Percentiles rank a stretch among this genome's conserved stretches.
Conservation (phyloP, 2,797 vertebrate species). For the Gila robusta region DNA sequence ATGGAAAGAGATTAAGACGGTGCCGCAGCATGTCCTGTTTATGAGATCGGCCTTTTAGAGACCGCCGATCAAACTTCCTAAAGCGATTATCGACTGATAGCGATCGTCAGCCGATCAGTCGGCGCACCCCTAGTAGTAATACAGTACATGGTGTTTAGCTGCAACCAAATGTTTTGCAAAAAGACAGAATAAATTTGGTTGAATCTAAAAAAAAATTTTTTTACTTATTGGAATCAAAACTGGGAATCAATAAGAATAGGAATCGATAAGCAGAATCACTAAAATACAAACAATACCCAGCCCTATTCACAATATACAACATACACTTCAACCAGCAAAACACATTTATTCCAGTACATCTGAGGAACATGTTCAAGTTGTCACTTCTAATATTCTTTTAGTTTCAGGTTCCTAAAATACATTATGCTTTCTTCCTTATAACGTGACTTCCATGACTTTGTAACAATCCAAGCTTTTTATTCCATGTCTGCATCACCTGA, state of each 20-base stretch:
- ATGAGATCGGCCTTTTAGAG: neutral
- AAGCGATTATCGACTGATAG: neutral
- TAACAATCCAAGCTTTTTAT: conserved; percentile 7
- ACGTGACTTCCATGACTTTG: neutral
- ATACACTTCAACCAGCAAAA: neutral
- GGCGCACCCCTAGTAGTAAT: too few relatives aligned
- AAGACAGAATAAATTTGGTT: neutral
- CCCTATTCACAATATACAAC: neutral
- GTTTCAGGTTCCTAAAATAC: neutral
- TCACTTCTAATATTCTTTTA: neutral
- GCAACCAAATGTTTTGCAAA: neutral
- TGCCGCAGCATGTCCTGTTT: too few relatives aligned
- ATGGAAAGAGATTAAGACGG: too few relatives aligned
- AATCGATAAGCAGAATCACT: neutral
- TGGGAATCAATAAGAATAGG: too few relatives aligned
- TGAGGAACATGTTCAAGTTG: neutral
- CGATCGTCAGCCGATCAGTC: too few relatives aligned
- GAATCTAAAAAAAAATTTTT: too few relatives aligned
- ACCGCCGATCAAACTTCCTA: neutral
- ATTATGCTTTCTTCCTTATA: neutral
- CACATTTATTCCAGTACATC: neutral
- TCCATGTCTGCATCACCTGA: neutral
- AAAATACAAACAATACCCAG: neutral
- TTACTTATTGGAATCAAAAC: too few relatives aligned
- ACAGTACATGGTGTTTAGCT: neutral